phyloP scores from a whole-genome alignment of 2,113 vertebrate genomes.

The Caracal caracal region DNA sequence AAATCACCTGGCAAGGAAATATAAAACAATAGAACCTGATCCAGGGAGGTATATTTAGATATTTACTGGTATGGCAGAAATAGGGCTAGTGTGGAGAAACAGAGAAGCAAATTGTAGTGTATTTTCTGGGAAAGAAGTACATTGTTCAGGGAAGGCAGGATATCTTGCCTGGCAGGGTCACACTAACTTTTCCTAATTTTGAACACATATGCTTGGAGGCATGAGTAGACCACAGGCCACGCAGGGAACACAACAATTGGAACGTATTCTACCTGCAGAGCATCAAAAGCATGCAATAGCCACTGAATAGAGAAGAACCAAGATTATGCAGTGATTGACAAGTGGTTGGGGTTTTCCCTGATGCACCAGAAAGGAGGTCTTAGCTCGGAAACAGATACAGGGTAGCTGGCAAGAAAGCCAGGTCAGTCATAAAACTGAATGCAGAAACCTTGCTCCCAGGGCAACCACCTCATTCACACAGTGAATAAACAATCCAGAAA shows the following conservation, averaged over 20 bases:
- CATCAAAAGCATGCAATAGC: not conserved
- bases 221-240: not conserved
- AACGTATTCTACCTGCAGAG: not conserved
- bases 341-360: not conserved
- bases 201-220: not conserved
- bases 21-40: not conserved
- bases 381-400: not conserved
- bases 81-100: not conserved
- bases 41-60: not conserved
- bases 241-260: not conserved
- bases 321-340: not conserved
- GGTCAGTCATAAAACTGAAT: conserved; percentile 39
- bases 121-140: not conserved
- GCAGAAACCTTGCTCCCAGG: conserved; percentile 27
- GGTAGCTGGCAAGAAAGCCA: not conserved
- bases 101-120: not conserved
- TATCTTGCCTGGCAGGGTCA: not conserved
- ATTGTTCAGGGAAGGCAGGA: not conserved
- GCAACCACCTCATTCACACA: conserved; percentile 29
- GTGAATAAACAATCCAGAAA: conserved; percentile 56
- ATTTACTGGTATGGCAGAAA: not conserved
- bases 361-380: not conserved
- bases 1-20: not conserved
- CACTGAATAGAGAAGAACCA: not conserved
- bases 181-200: not conserved